phyloP scores from a whole-genome alignment of 35 echinoderm and acorn worm species.

The Stichopus chloronotus region DNA sequence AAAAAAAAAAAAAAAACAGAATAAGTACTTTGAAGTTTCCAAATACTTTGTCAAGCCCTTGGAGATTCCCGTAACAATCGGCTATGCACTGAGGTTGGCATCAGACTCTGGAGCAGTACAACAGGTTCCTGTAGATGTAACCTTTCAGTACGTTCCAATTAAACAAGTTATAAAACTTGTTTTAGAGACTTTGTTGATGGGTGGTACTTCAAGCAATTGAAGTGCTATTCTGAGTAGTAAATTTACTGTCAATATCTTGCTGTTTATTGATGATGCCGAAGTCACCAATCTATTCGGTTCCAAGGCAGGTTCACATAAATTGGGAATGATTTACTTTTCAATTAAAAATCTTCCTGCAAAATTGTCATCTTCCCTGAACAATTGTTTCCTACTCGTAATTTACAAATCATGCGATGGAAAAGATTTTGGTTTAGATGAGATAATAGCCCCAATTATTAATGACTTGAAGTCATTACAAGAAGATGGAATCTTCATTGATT shows the following conservation, averaged over 20 bases:
- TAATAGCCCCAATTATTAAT: neutral
- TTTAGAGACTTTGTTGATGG: slow-evolving; percentile 71
- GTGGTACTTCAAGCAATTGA: slow-evolving; percentile 44
- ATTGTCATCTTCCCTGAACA: slow-evolving; percentile 56
- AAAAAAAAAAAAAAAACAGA: slow-evolving; percentile 47
- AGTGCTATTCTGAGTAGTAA: slow-evolving; percentile 54
- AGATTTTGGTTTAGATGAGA: slow-evolving; percentile 60
- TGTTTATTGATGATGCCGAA: slow-evolving; percentile 71
- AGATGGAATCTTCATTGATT: slow-evolving; percentile 34
- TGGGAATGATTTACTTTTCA: slow-evolving; percentile 67
- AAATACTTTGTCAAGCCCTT: slow-evolving; percentile 54
- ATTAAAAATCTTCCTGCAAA: slow-evolving; percentile 56
- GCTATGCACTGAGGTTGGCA: slow-evolving; percentile 44
- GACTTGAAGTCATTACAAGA: slow-evolving; percentile 29
- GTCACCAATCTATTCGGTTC: slow-evolving; percentile 66
- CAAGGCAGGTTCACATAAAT: slow-evolving; percentile 71
- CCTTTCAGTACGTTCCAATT: slow-evolving; percentile 65
- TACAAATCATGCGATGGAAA: slow-evolving; percentile 67
- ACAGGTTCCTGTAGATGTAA: slow-evolving; percentile 43
- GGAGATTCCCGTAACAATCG: slow-evolving; percentile 47
- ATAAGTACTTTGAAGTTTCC: slow-evolving; percentile 46
- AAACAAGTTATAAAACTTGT: neutral
- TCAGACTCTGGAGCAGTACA: slow-evolving; percentile 36
- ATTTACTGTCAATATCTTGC: slow-evolving; percentile 2
- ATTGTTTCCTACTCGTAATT: slow-evolving; percentile 61